Evolutionary conservation across 2,113 vertebrate species (phyloP), one percentile per base, ranked within the genome.

Genomic region (Notothenia coriiceps): DNA sequence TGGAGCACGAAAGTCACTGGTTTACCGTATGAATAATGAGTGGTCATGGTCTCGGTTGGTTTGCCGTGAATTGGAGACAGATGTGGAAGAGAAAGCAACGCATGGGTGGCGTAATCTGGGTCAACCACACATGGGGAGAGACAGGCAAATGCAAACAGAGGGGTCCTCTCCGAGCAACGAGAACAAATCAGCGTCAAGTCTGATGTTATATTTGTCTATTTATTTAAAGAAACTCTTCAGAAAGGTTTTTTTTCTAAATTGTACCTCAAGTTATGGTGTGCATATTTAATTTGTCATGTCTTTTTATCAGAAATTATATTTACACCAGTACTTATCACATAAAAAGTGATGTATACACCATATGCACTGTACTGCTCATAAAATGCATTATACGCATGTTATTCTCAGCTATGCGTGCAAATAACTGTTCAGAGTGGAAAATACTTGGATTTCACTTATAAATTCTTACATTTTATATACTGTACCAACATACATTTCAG

Each of bases 21-120:
- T 88, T 84, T 91, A 40, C 35, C 35, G 35, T 40, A 20, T 92
- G 84, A 93, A 90, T 92, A 93, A 92, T 91, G 91, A 94, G 79
- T 77, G 87, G 87, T 81, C 85, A 77, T 59, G 92, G 91, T 88
- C 92, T 84, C 88, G 77, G 77, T 78, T 85, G 90, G 83, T 84
- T 91, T 86, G 68, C 63, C 0, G 82, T 64, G 56, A 67, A 95
- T 93, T 92, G 89, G 87, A 94, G 82, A 84, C 94, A 95, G 93
- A 93, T 91, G 92, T 93, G 70, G 61, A 77, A 64, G 84, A 72
- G 83, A 73, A 67, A 88, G 80, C 79, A 88, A 77, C 70, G 57
- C 87, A 88, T 83, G 89, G 89, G 90, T 92, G 94, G 91, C 46
- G 92, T 90, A 89, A 94, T 93, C 84, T 89, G 84, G 93, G 88